These are phyloP conservation scores for Eledona agricola DNA, from an alignment of 2,888 invertebrate genomes.

Conservation along the genomic window DNA sequence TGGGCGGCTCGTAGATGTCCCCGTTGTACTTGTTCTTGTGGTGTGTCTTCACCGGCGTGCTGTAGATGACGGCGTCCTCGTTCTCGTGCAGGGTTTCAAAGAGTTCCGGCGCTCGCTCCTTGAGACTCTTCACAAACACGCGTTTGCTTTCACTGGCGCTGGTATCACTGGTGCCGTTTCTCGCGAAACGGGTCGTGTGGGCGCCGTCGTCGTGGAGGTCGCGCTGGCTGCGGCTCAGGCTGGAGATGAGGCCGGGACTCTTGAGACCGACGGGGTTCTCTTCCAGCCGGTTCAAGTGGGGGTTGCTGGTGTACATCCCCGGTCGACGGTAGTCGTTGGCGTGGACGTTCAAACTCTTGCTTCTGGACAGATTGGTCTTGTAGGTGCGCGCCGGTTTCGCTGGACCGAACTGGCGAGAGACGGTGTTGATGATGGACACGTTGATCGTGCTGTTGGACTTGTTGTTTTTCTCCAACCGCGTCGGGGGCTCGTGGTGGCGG, in stretches of 20 bases:
- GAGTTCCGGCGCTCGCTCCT: slow-evolving; percentile 76
- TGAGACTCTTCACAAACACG: slow-evolving; percentile 73
- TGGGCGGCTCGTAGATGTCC: slow-evolving; percentile 62
- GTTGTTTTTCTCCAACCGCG: slow-evolving; percentile 65
- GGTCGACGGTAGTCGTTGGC: slow-evolving; percentile 60
- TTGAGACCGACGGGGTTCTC: slow-evolving; percentile 77
- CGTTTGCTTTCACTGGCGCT: slow-evolving; percentile 69
- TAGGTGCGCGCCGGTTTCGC: slow-evolving; percentile 83
- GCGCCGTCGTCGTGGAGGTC: slow-evolving; percentile 74
- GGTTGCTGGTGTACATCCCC: slow-evolving; percentile 79
- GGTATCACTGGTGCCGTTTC: slow-evolving; percentile 65
- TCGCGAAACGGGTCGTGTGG: slow-evolving; percentile 67
- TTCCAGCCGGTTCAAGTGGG: slow-evolving; percentile 76
- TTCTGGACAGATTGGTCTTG: slow-evolving; percentile 76
- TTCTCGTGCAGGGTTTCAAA: slow-evolving; percentile 74
- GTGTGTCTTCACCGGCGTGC: slow-evolving; percentile 56
- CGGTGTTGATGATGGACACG: slow-evolving; percentile 70
- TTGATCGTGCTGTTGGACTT: slow-evolving; percentile 72
- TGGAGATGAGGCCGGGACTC: slow-evolving; percentile 87
- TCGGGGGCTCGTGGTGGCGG: slow-evolving; percentile 55
- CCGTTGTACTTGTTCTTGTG: slow-evolving; percentile 51
- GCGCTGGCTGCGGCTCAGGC: slow-evolving; percentile 83
- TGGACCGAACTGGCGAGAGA: slow-evolving; percentile 66
- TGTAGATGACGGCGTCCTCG: slow-evolving; percentile 62
- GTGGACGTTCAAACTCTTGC: slow-evolving; percentile 88